Evolutionary conservation across 2,113 vertebrate species (phyloP), one percentile per base, ranked within the genome.

Genomic region (Cepphus grylle): DNA sequence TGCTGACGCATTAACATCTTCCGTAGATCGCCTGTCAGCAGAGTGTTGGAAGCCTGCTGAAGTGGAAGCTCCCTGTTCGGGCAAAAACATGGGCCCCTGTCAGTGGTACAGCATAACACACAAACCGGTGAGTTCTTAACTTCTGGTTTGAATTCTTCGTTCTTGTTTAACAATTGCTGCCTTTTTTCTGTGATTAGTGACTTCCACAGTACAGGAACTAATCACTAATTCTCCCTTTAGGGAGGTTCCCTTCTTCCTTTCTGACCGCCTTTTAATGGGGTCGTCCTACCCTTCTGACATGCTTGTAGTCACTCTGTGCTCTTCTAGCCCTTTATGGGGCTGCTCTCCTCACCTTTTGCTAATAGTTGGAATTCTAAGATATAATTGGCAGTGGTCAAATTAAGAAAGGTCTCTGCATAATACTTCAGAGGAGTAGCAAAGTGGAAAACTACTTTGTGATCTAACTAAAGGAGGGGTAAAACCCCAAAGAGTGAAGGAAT

Each of bases 71-170:
- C 96, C 98, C 58, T 98, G 98, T 95, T 86, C 86, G 21, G 67
- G 94, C 21, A 78, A 72, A 56, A 79, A 1, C 50, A 8, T 34
- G 1, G 5, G 65, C 13, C 50, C 80, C 66, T 98, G 98, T 76
- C 96, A 90, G 12, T 98, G 98, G 98, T 94, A 96, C 81, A 96
- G 81, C 11, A 4, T 97, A 81, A 96, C 40, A 8, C 97, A 98
- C 76, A 95, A 91, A 95, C 56, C 71, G 3, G 98, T 98, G 96
- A 97, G 98, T 96, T 94, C 43, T 62, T 49, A 40, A 21, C 49
- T 93, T 69, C 72, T 93, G 63, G 2, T 47, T 34, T 45, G 50
- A 83, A 53, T 71, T 76, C 52, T n/a, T 77, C 21, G 13, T 38
- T 65, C 78, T 78, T 7, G 4, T 70, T 61, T n/a, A 58, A 66